phyloP scores from a whole-genome alignment of 1,140 invertebrate species.

The Bursaphelenchus mucronatus region DNA sequence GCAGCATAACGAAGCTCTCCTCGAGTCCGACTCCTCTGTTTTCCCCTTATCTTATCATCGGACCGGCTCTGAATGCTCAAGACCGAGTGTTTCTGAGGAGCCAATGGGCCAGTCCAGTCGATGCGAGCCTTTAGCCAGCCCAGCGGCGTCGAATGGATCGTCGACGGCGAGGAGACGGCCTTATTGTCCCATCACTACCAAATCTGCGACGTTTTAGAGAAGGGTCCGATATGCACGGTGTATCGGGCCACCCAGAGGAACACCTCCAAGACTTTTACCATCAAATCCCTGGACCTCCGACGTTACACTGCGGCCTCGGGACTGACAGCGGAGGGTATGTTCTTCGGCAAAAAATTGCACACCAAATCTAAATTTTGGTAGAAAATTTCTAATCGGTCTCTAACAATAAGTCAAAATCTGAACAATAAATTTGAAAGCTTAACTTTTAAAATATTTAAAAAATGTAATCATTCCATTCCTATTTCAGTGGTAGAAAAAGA shows the following conservation, averaged over 20 bases:
- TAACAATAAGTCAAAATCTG: no score
- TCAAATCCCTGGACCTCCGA: slow-evolving; percentile 93
- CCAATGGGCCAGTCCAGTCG: no score
- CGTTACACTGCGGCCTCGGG: slow-evolving; percentile 44
- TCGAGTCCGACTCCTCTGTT: no score
- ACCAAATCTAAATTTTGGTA: not conserved
- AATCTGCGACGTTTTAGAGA: slow-evolving; percentile 61
- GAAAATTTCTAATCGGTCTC: no score
- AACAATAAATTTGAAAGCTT: not conserved
- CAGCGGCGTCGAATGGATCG: slow-evolving; percentile 10
- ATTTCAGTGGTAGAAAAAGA: slow-evolving; percentile 83
- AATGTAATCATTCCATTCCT: slow-evolving; percentile 7
- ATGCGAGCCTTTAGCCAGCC: no score
- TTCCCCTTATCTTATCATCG: no score
- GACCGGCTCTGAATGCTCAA: no score
- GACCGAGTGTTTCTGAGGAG: no score
- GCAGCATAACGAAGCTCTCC: no score
- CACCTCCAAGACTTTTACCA: slow-evolving; percentile 89
- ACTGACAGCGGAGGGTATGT: slow-evolving; percentile 46
- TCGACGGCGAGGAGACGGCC: slow-evolving; percentile 52
- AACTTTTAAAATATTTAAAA: slow-evolving; percentile 64
- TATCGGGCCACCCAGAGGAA: slow-evolving; percentile 89
- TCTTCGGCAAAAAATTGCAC: not conserved
- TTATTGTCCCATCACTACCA: slow-evolving; percentile 54
- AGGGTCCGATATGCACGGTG: slow-evolving; percentile 93